Conservation (phyloP, 2,888 invertebrate species). For the Dryobota labecula region DNA sequence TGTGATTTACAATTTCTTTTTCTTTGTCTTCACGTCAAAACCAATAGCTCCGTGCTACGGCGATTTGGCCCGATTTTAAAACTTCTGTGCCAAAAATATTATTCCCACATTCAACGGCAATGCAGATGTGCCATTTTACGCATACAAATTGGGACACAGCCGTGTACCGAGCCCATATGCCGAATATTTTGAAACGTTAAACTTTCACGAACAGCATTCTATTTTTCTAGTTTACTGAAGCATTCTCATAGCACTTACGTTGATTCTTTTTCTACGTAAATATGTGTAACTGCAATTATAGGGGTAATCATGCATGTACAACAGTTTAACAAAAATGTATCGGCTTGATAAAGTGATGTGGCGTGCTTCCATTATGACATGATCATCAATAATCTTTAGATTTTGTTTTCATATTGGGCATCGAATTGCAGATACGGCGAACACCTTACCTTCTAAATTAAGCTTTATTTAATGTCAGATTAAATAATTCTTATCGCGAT, state of each 20-base stretch:
- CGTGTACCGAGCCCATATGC: slow-evolving; percentile 49
- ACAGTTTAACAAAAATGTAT: slow-evolving; percentile 47
- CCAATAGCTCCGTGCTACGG: slow-evolving; percentile 56
- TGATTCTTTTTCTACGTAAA: slow-evolving; percentile 45
- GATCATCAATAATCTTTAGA: slow-evolving; percentile 20
- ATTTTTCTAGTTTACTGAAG: slow-evolving; percentile 29
- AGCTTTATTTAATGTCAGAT: slow-evolving; percentile 15
- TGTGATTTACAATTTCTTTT: no score
- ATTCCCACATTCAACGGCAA: slow-evolving; percentile 79
- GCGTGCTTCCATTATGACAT: slow-evolving; percentile 34
- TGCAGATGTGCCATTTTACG: slow-evolving; percentile 86
- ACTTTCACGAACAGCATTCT: slow-evolving; percentile 49
- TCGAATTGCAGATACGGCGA: slow-evolving; percentile 5
- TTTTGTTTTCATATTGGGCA: slow-evolving; percentile 19
- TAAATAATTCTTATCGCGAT: slow-evolving; percentile 7
- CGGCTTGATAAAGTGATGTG: slow-evolving; percentile 23
- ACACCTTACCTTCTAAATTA: neutral
- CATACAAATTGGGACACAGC: slow-evolving; percentile 79
- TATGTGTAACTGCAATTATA: slow-evolving; percentile 33
- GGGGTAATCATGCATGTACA: slow-evolving; percentile 53
- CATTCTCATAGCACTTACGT: slow-evolving; percentile 26
- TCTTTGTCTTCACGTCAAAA: slow-evolving; percentile 16
- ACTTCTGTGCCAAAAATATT: slow-evolving; percentile 82
- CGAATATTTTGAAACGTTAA: slow-evolving; percentile 48
- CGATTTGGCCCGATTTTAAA: slow-evolving; percentile 77